Percentiles rank a stretch among this genome's conserved stretches.
Evolutionary conservation across 2,797 vertebrate species (phyloP).

Genomic region (Sternotherus odoratus): DNA sequence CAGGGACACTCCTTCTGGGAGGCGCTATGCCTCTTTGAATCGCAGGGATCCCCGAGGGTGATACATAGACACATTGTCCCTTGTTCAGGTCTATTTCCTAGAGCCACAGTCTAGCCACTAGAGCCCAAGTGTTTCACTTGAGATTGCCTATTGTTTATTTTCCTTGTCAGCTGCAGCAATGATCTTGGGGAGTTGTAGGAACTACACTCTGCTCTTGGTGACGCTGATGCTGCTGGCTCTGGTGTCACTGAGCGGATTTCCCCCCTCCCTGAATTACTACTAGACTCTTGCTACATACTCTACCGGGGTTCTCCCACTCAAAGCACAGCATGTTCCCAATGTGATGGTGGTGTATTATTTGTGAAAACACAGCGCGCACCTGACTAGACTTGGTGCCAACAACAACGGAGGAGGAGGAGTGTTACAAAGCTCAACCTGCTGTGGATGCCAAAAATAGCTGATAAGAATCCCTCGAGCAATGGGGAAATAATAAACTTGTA

Average conservation of each 20-base stretch:
- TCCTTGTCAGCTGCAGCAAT: background rate
- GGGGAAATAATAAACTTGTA: background rate
- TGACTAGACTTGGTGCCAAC: accelerated
- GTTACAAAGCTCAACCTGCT: background rate
- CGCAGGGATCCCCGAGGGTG: background rate
- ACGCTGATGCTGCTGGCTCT: background rate
- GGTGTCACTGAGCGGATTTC: background rate
- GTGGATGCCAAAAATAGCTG: background rate
- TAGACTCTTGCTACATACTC: background rate
- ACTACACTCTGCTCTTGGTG: background rate
- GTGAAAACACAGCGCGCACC: background rate
- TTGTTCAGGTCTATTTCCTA: background rate
- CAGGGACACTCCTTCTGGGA: background rate
- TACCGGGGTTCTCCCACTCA: background rate
- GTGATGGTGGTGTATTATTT: accelerated
- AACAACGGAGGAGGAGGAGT: background rate
- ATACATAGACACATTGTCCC: background rate
- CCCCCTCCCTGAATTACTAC: background rate
- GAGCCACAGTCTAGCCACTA: background rate
- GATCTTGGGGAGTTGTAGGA: background rate
- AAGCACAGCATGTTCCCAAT: background rate
- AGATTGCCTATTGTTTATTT: background rate
- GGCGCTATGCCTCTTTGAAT: background rate
- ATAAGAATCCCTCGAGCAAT: background rate
- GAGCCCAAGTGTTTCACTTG: background rate